These are phyloP conservation scores for Pristionchus fissidentatus DNA, from an alignment of 2,888 invertebrate genomes.

Conservation along the genomic window DNA sequence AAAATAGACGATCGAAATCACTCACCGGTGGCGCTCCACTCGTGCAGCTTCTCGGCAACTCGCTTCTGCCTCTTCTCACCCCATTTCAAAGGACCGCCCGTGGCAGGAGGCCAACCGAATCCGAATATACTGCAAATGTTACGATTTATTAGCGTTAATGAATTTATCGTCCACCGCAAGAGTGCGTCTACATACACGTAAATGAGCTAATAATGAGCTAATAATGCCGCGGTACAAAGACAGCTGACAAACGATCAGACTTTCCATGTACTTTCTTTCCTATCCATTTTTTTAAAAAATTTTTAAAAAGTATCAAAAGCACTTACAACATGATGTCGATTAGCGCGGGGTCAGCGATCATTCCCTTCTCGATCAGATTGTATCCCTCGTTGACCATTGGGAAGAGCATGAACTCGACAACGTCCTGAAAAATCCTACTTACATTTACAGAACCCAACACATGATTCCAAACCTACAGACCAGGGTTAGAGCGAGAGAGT, in stretches of 20 bases:
- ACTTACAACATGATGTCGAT: slow-evolving; percentile 70
- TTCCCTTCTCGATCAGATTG: slow-evolving; percentile 63
- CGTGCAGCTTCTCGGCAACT: slow-evolving; percentile 17
- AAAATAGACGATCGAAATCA: neutral
- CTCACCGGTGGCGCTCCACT: slow-evolving; percentile 1
- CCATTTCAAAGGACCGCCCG: slow-evolving; percentile 66
- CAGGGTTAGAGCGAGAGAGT: too few relatives aligned
- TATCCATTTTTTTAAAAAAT: too few relatives aligned
- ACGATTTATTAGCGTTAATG: neutral
- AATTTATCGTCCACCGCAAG: neutral
- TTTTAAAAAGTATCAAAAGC: neutral
- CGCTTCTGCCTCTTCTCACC: slow-evolving; percentile 50
- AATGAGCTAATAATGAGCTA: too few relatives aligned
- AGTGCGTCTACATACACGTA: too few relatives aligned
- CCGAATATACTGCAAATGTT: slow-evolving; percentile 57
- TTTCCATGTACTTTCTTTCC: too few relatives aligned
- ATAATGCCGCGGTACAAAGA: too few relatives aligned
- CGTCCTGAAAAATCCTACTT: slow-evolving; percentile 59
- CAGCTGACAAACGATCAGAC: too few relatives aligned
- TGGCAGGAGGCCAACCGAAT: slow-evolving; percentile 64
- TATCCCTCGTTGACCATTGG: slow-evolving; percentile 68
- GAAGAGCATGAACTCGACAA: slow-evolving; percentile 60
- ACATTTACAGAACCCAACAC: neutral
- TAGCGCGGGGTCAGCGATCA: slow-evolving; percentile 58
- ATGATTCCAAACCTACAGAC: neutral